Evolutionary conservation across 2,113 vertebrate species (phyloP), one percentile per base, ranked within the genome.

Genomic region (Vimba vimba): DNA sequence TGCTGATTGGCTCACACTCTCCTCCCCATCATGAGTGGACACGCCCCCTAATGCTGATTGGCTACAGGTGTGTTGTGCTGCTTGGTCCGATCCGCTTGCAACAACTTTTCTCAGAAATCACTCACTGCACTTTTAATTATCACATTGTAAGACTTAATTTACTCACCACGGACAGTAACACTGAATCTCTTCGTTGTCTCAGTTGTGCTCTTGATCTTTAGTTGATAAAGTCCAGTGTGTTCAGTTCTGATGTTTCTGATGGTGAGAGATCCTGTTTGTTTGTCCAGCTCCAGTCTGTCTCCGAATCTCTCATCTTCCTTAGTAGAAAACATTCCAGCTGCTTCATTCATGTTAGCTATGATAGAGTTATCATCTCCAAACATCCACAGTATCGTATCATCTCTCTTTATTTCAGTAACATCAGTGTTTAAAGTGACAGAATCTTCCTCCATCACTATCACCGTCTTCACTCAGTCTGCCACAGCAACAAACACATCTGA

Each of bases 141-240:
- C 30, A 68, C 17, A 68, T 19, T 36, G 7, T 36, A 21, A 69
- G 30, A 36, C 17, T 60, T n/a, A 8, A 36, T 2, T 21, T n/a
- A 73, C 69, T 73, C 39, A 73, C 69, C 69, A 6, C 68, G 68
- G 36, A 71, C 68, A 71, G 68, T 71, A 43, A 71, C 68, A 39
- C 8, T 43, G 68, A 71, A 71, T 10, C 1, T 71, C 68, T 71
- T 39, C 2, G 10, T 6, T 23, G 6, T 73, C 36, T n/a, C 36
- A n/a, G 9, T 43, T 13, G 19, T 73, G 11, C 69, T 43, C 9
- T 1, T 12, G 69, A 73, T 43, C 9, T 73, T n/a, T 73, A 73
- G 36, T 6, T 73, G 33, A 73, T 73, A 73, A 43, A 12, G 10
- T 73, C 69, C 69, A 43, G 33, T 73, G 36, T 73, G 36, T 73